Evolutionary conservation across 2,113 vertebrate species (phyloP), one percentile per base, ranked within the genome.

Genomic region (Tamias sibiricus): DNA sequence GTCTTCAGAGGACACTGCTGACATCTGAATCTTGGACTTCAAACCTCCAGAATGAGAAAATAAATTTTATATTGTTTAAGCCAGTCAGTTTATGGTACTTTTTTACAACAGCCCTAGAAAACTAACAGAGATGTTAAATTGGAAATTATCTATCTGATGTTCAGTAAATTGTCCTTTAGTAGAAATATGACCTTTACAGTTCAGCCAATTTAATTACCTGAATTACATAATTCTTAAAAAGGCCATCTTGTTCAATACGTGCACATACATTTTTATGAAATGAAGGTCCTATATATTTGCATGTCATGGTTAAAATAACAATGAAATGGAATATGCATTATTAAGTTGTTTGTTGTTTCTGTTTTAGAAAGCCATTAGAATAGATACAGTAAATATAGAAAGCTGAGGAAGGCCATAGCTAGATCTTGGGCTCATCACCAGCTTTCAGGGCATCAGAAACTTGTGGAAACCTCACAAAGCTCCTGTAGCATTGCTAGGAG

Each of bases 111-210:
- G 8, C 20, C 54, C 16, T 74, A 52, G 42, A 80, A 96, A 82
- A 83, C 44, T 44, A 95, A 87, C 52, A 90, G 47, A 90, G 47
- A 54, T 54, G 59, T 49, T 44, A 54, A 88, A 71, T 82, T 94
- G 68, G 74, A 95, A 94, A 81, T 82, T 74, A 68, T 80, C 24
- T 92, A 79, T 96, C 71, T 81, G 69, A 54, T 72, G 42, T 74
- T 82, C 42, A 80, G 59, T 81, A 87, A 87, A 81, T 87, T 91
- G 42, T 11, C 57, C 59, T 90, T 90, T 84, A 84, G 57, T 84
- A 77, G 83, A 96, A 93, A 76, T 68, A 28, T 62, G 76, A 91
- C 87, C 92, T 95, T 96, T 95, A 89, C 82, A 96, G 49, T 97
- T 90, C 86, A 83, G 26, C 19, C 84, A 77, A 35, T 91, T 91